These are phyloP conservation scores for Babylonia areolata DNA, from an alignment of 1,140 invertebrate species.

Conservation along the genomic window DNA sequence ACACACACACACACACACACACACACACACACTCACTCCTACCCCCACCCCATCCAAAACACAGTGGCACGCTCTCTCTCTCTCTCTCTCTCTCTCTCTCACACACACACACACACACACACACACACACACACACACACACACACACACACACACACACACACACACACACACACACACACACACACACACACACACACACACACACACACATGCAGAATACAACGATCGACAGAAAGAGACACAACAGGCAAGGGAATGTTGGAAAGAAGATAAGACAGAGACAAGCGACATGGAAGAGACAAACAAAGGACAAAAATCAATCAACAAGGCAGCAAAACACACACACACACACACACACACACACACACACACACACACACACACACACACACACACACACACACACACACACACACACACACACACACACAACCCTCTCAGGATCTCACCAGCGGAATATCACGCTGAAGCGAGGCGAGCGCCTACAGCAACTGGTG, in stretches of 20 bases:
- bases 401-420: conserved; percentile 8
- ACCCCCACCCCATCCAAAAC: too few relatives aligned
- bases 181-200: conserved; percentile 8
- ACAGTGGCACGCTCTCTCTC: background rate
- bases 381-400: conserved; percentile 19
- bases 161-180: conserved; percentile 16
- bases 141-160: conserved; percentile 18
- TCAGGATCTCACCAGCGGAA: background rate
- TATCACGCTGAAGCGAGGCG: background rate
- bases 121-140: conserved; percentile 1
- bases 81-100: background rate
- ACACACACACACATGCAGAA: conserved; percentile 7
- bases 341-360: conserved; percentile 13
- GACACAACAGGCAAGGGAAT: too few relatives aligned
- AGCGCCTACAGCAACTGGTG: too few relatives aligned
- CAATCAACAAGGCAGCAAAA: too few relatives aligned
- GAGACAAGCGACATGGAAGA: too few relatives aligned
- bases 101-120: conserved; percentile 33
- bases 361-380: conserved; percentile 9
- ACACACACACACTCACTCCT: background rate
- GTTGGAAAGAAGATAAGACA: too few relatives aligned
- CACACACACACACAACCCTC: background rate
- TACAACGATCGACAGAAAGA: too few relatives aligned
- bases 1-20: conserved; percentile 22
- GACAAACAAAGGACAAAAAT: too few relatives aligned